Base-by-base conservation (phyloP, 2,888 invertebrate species). In the Tryphoninae sp. region DNA sequence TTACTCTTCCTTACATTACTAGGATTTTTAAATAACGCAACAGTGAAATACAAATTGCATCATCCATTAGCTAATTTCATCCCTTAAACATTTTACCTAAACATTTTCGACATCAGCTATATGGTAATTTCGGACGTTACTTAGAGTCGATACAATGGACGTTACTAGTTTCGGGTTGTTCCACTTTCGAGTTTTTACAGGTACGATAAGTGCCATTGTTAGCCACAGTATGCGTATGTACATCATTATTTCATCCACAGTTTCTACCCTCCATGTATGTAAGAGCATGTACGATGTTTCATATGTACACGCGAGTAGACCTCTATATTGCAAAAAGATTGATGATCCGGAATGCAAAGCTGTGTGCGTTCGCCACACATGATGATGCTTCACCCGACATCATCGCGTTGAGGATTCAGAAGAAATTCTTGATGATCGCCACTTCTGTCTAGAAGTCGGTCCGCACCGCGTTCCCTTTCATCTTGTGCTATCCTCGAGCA, bases 391-490 rank as follows among this genome's bases (percentile, higher is more conserved):
- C 55, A 77, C 81, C 76, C 58, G 68, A 58, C 58, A 80, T 84
- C 83, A 84, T 83, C 80, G 73, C 71, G 62, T 53, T 62, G 59
- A 19, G 23, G 64, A 61, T 79, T 22, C 62, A 82, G 67, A 55
- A 65, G 61, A 75, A 78, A 82, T 81, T 64, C 77, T 73, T 51
- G 64, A 64, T 72, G 78, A 72, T 79, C 68, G 72, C 58, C 72
- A 68, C 67, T 55, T 72, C 64, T 69, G 72, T 73, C 71, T 68
- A 77, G 59, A 68, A 75, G 72, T 68, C 82, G 78, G 75, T 59
- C 67, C 55, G 19, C 58, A 19, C 11, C 80, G 78, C 80, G 69
- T 85, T 85, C 81, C 84, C 85, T 85, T 85, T 85, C 85, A 85
- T 85, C 84, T 85, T 76, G 76, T 53, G 72, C 78, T 78, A 77